phyloP scores from a whole-genome alignment of 2,113 vertebrate genomes.

The Laterallus jamaicensis region DNA sequence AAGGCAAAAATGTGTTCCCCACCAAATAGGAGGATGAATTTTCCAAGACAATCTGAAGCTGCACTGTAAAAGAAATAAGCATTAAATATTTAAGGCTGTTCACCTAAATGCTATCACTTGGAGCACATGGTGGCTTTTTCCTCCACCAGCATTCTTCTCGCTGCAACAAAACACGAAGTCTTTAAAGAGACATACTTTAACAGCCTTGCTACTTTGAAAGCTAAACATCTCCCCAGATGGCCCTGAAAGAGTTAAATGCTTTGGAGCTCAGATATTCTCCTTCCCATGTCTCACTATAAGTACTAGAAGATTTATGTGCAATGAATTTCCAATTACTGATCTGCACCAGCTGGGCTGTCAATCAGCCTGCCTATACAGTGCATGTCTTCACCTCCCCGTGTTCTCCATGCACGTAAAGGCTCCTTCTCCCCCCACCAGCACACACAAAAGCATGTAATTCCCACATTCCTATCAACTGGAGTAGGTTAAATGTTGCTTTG shows the following conservation, averaged over 20 bases:
- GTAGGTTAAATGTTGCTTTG: slow-evolving; percentile 1
- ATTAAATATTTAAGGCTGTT: slow-evolving; percentile 49
- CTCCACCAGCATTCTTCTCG: slow-evolving; percentile 15
- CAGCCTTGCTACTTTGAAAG: neutral
- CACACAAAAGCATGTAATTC: slow-evolving; percentile 59
- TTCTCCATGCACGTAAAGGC: slow-evolving; percentile 32
- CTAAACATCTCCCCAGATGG: slow-evolving; percentile 5
- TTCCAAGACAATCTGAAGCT: slow-evolving; percentile 34
- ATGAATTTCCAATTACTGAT: slow-evolving; percentile 82
- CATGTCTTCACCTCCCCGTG: slow-evolving; percentile 58
- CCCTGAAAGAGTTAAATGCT: slow-evolving; percentile 74
- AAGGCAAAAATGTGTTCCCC: slow-evolving; percentile 49
- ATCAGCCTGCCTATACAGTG: slow-evolving; percentile 66
- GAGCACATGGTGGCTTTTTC: slow-evolving; percentile 33
- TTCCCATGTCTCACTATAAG: slow-evolving; percentile 72
- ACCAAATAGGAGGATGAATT: slow-evolving; percentile 19
- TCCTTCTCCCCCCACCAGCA: neutral
- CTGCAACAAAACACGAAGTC: slow-evolving; percentile 1
- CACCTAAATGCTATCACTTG: slow-evolving; percentile 30
- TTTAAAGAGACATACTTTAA: slow-evolving; percentile 54
- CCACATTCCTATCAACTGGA: slow-evolving; percentile 29
- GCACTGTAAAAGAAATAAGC: slow-evolving; percentile 13
- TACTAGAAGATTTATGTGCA: slow-evolving; percentile 80
- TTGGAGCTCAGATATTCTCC: slow-evolving; percentile 60
- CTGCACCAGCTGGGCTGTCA: slow-evolving; percentile 80